Conservation (phyloP, 2,797 vertebrate genomes). For the Threskiornis aethiopicus region DNA sequence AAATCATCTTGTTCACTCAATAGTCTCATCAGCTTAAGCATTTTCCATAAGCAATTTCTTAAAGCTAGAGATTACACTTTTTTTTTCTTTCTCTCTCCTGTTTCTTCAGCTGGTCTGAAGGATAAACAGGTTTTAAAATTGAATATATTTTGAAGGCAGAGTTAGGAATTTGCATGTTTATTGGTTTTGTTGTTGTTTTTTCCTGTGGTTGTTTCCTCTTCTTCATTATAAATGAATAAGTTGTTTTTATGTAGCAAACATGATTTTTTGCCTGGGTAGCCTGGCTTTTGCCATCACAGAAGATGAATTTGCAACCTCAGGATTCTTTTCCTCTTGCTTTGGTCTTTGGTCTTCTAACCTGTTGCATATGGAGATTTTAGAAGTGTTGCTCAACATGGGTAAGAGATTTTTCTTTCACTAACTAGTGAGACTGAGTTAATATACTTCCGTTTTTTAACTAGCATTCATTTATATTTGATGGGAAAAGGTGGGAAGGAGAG, state of each 20-base stretch:
- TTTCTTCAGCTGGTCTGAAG: constrained; percentile 32
- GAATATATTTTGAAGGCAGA: constrained; percentile 42
- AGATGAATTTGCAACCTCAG: neutral
- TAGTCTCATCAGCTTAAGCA: neutral
- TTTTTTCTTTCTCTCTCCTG: neutral
- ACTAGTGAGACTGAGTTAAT: neutral
- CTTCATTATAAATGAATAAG: constrained; percentile 48
- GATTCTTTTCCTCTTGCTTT: neutral
- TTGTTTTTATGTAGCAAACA: constrained; percentile 2
- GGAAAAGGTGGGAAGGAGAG: neutral
- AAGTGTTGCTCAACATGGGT: neutral
- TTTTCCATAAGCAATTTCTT: constrained; percentile 38
- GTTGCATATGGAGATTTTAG: neutral
- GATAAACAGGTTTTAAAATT: constrained; percentile 52
- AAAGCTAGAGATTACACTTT: constrained; percentile 3
- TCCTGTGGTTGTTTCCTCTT: neutral
- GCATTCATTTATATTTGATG: neutral
- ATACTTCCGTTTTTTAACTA: neutral
- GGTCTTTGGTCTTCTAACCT: neutral
- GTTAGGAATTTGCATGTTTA: constrained; percentile 67
- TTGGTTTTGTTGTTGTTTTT: constrained; percentile 50
- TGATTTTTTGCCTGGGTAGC: neutral
- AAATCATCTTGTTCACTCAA: constrained; percentile 32
- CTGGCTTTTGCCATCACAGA: neutral
- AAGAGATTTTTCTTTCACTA: neutral